phyloP scores from a whole-genome alignment of 2,797 vertebrate genomes.

The Pygocentrus nattereri region DNA sequence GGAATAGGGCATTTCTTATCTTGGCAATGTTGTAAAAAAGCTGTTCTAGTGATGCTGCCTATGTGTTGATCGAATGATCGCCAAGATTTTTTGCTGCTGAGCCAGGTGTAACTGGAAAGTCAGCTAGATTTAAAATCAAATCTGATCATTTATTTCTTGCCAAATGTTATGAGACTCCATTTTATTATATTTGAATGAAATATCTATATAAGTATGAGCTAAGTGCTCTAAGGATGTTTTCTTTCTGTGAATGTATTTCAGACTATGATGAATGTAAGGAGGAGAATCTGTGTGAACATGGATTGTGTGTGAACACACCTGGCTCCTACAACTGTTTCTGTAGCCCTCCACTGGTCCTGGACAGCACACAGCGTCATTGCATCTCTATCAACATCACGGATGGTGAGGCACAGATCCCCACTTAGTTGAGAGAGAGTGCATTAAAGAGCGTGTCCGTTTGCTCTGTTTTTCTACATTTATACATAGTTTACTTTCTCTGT shows the following conservation, averaged over 20 bases:
- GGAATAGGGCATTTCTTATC: no score
- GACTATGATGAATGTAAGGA: conserved; percentile 81
- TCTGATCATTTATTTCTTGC: no score
- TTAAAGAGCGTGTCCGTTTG: not conserved
- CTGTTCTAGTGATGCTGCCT: no score
- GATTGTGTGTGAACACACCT: conserved; percentile 78
- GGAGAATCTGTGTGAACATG: conserved; percentile 72
- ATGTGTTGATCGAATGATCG: no score
- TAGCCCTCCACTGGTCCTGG: conserved; percentile 78
- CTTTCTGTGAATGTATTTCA: conserved; percentile 54
- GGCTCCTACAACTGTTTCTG: conserved; percentile 86
- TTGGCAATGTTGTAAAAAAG: no score
- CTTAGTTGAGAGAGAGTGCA: not conserved
- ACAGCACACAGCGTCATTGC: conserved; percentile 73
- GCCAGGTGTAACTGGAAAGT: no score
- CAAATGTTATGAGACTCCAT: no score
- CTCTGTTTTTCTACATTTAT: not conserved
- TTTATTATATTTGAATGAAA: no score
- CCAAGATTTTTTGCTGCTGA: no score
- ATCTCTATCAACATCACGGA: conserved; percentile 73
- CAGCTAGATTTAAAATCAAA: no score
- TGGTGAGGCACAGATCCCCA: conserved; percentile 63
- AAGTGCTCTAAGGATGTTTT: not conserved
- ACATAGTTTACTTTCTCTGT: not conserved
- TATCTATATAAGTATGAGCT: no score